These are phyloP conservation scores for Antennarius striatus DNA, from an alignment of 2,113 vertebrate genomes.

Conservation along the genomic window DNA sequence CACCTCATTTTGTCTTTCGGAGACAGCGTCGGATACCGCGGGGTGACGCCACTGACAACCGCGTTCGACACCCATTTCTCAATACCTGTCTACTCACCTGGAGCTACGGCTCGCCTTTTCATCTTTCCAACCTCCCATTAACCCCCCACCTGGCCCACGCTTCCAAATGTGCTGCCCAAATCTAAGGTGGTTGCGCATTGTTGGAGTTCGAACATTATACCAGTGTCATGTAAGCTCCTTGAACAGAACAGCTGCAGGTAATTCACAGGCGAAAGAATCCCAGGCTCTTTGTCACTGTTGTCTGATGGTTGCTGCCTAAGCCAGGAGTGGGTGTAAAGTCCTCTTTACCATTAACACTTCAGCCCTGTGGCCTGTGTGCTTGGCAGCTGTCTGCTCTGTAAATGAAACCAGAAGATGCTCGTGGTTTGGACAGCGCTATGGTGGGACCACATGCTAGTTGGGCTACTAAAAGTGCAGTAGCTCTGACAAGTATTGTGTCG, in stretches of 20 bases:
- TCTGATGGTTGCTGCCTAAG: slow-evolving; percentile 54
- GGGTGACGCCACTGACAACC: slow-evolving; percentile 53
- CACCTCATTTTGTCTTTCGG: slow-evolving; percentile 52
- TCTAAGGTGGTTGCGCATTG: slow-evolving; percentile 69
- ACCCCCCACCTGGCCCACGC: slow-evolving; percentile 18
- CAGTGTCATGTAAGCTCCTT: slow-evolving; percentile 69
- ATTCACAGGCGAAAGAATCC: slow-evolving; percentile 57
- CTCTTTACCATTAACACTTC: slow-evolving; percentile 69
- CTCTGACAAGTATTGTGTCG: slow-evolving; percentile 75
- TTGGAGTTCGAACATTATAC: slow-evolving; percentile 68
- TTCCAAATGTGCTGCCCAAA: slow-evolving; percentile 66
- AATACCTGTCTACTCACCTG: slow-evolving; percentile 70
- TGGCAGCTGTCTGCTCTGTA: slow-evolving; percentile 76
- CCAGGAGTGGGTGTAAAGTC: slow-evolving; percentile 66
- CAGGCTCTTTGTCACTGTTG: slow-evolving; percentile 68
- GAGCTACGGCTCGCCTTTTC: slow-evolving; percentile 59
- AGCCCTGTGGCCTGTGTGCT: slow-evolving; percentile 75
- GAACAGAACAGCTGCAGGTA: slow-evolving; percentile 74
- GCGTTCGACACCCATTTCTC: slow-evolving; percentile 51
- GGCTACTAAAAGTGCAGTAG: slow-evolving; percentile 73
- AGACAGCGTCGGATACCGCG: slow-evolving; percentile 35
- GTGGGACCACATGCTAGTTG: slow-evolving; percentile 76
- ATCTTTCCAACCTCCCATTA: slow-evolving; percentile 40
- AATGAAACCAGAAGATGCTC: slow-evolving; percentile 82
- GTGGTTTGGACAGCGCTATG: slow-evolving; percentile 72